Evolutionary conservation across 92 coral and sea anemone genomes (phyloP).

Genomic region (Anthopleura xanthogrammica): DNA sequence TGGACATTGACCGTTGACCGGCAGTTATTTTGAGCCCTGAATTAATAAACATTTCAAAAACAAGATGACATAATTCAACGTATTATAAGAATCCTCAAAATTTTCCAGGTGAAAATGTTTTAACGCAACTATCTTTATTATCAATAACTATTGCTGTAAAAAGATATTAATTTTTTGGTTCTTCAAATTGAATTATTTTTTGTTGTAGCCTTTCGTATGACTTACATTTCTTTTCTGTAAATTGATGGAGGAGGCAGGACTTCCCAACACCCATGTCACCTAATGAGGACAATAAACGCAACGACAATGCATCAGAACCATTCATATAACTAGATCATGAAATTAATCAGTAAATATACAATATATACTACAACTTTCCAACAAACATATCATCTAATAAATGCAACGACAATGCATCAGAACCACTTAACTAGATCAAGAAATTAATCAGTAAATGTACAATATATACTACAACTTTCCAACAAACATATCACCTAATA

Average conservation of each 20-base stretch:
- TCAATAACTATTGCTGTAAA: too few species aligned
- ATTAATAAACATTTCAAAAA: too few species aligned
- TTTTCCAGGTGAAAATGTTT: too few species aligned
- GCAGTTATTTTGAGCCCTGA: too few species aligned
- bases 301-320: not conserved
- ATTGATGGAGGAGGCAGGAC: conserved; percentile 97
- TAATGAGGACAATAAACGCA: not conserved
- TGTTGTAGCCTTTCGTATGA: not conserved
- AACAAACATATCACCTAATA: conserved; percentile 95
- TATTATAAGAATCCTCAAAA: too few species aligned
- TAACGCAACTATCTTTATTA: too few species aligned
- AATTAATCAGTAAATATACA: not conserved
- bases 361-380: conserved; percentile 48
- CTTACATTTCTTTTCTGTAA: conserved; percentile 99
- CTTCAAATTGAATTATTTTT: too few species aligned
- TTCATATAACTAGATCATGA: not conserved
- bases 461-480: conserved; percentile 49
- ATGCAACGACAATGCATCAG: not conserved
- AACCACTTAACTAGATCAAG: not conserved
- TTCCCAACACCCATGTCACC: conserved; percentile 99
- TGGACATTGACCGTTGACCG: too few species aligned
- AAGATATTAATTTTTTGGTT: too few species aligned
- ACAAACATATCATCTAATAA: conserved; percentile 95
- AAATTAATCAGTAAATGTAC: not conserved
- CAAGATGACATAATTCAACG: not conserved